Evolutionary conservation across 2,888 invertebrate genomes (phyloP), one percentile per base, ranked within the genome.

Genomic region (Chymomyza caudatula): DNA sequence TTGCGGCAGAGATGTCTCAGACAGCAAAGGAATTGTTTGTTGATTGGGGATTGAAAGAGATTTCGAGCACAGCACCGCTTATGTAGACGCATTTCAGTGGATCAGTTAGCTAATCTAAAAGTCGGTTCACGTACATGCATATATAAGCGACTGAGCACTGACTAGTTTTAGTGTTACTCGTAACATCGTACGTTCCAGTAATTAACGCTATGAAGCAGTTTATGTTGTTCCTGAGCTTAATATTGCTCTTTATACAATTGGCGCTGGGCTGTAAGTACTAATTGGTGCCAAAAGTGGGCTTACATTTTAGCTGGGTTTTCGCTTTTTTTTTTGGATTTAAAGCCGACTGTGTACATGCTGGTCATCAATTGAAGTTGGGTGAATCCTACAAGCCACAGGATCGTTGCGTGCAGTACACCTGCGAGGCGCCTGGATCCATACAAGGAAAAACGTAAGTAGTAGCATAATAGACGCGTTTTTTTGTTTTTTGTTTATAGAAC

Each of bases 211-310:
- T 78, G 78, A 67, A 78, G 20, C 57, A 73, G 23, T 37, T 65
- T 8, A 78, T 70, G 49, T 59, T 84, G 65, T 68, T 81, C n/a
- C 65, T 78, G 4, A 78, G 74, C 44, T 49, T 76, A 23, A 17
- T 78, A 22, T 66, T 78, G 15, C 60, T 78, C 11, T 55, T 63
- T 37, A 4, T 37, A 4, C 17, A 81, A 3, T 29, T 84, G 20
- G 78, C 67, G 13, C 44, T 69, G 22, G 69, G 59, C 23, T 65
- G 78, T 78, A 58, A 55, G 76, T 51, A 25, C 20, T n/a, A 2
- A 4, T 2, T 1, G 17, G n/a, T n/a, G n/a, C n/a, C n/a, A n/a
- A n/a, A n/a, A n/a, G n/a, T n/a, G n/a, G n/a, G n/a, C n/a, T n/a
- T n/a, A n/a, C n/a, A n/a, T n/a, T n/a, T n/a, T n/a, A n/a, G n/a